phyloP scores from a whole-genome alignment of 2,113 vertebrate genomes.

The Vombatus ursinus region DNA sequence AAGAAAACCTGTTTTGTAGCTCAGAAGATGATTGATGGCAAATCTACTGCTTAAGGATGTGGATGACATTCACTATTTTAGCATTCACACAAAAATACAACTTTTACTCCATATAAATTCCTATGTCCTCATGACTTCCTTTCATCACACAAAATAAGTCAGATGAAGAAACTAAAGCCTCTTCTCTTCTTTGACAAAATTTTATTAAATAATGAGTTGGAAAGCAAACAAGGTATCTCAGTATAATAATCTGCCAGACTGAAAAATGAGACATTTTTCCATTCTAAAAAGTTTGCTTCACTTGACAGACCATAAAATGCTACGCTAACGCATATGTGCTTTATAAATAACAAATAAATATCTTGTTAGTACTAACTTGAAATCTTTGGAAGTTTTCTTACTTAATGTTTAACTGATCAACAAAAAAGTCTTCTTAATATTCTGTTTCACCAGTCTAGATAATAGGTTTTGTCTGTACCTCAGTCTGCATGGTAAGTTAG shows the following conservation, averaged over 20 bases:
- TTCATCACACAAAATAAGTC: neutral
- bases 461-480: neutral
- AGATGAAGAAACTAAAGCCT: neutral
- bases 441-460: conserved; percentile 25
- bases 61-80: neutral
- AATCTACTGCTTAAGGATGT: neutral
- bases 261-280: conserved; percentile 19
- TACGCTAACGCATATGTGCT: neutral
- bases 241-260: neutral
- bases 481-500: conserved; percentile 11
- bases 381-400: conserved; percentile 1
- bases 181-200: conserved; percentile 34
- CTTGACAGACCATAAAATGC: neutral
- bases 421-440: neutral
- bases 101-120: neutral
- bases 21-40: neutral
- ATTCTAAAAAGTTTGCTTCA: conserved; percentile 21
- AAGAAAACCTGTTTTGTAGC: neutral
- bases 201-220: neutral
- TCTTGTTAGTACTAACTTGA: conserved; percentile 4
- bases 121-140: neutral
- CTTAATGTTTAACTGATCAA: conserved; percentile 24
- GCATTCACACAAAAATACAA: neutral
- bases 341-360: neutral
- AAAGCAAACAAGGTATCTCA: neutral